Base-by-base conservation (phyloP, 2,797 vertebrate genomes). In the Oryzias dopingdopingensis region DNA sequence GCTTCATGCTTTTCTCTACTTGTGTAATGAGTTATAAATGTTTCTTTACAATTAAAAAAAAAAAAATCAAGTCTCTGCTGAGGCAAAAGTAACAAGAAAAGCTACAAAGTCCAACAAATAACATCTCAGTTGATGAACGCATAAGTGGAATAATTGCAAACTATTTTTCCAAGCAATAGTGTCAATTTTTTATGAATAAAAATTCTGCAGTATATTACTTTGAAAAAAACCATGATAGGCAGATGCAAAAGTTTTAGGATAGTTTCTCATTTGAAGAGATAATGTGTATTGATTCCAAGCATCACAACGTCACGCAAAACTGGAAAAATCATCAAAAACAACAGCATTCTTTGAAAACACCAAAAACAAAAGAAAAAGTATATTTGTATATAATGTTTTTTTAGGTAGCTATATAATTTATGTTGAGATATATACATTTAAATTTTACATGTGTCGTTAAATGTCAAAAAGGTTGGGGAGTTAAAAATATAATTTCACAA, bases 31-130 rank as follows among this genome's bases (percentile, higher is more conserved):
- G 62, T 62, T 72, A 56, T 60, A 73, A 59, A 84, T 55, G 50
- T 65, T 42, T 70, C 60, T 62, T 60, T n/a, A 74, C 72, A 76
- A 72, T 78, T 50, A 79, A 37, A 66, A 58, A 50, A 22, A 52
- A 41, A 68, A 64, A 56, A 50, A 22, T 47, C 53, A 42, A 70
- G 56, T 41, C 32, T 74, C 60, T 42, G 60, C 60, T 65, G 56
- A 17, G 57, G 20, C 48, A 54, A 40, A 64, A 56, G 50, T n/a
- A 69, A 17, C 41, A 72, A 47, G 52, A 54, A 76, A 15, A 6
- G 69, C 51, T 74, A 54, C 20, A 62, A 7, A 54, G 52, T 18
- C 42, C 50, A 51, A 64, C 51, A 54, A 52, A 62, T 51, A 6
- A 47, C 44, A 41, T 62, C 15, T 17, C 43, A 20, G 12, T 42